These are phyloP conservation scores for Stenodema calcarata DNA, from an alignment of 2,888 invertebrate species.

Conservation along the genomic window DNA sequence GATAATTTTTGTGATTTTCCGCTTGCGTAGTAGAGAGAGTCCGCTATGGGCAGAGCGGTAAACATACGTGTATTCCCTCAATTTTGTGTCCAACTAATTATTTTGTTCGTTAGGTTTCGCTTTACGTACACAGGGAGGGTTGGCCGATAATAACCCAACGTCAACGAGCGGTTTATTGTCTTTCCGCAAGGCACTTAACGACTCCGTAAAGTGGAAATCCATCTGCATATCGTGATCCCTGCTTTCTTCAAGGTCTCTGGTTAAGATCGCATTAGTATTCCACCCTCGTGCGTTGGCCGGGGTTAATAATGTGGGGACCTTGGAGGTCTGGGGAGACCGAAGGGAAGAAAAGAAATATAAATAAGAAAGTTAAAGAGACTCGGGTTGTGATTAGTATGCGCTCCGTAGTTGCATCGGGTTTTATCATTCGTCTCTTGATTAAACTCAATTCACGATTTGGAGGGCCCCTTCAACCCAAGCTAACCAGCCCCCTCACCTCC, in stretches of 20 bases:
- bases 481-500: not conserved
- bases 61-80: no score
- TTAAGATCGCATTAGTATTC: not conserved
- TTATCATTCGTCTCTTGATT: slow-evolving; percentile 37
- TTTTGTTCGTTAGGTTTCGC: no score
- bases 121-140: no score
- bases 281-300: not conserved
- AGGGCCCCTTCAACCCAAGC: not conserved
- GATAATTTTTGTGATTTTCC: no score
- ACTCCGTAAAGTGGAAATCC: not conserved
- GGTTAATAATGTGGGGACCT: slow-evolving; percentile 10
- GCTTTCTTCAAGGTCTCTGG: not conserved
- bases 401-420: not conserved
- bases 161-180: not conserved
- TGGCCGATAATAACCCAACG: not conserved
- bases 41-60: no score
- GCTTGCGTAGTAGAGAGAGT: no score
- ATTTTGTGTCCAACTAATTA: no score
- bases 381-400: slow-evolving; percentile 22
- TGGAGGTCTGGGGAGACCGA: not conserved
- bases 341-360: not conserved
- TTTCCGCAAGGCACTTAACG: not conserved
- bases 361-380: slow-evolving; percentile 3
- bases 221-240: not conserved
- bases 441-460: slow-evolving; percentile 37